Base-by-base conservation (phyloP, 1,140 invertebrate genomes). In the Drosophila azteca region DNA sequence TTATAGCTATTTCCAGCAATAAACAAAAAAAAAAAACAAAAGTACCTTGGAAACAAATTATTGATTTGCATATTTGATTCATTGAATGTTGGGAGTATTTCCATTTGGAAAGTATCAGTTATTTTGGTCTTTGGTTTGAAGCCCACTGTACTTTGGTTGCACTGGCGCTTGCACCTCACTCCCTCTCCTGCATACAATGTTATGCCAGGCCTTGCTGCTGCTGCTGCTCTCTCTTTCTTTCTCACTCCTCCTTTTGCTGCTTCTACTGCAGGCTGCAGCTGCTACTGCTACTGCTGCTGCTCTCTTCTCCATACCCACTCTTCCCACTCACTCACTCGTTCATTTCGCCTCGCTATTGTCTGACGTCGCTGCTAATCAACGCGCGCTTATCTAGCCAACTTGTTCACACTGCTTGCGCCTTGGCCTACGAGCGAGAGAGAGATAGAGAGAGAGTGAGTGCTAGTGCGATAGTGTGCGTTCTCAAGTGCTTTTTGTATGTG, bases 331-430 rank as follows among this genome's bases (percentile, higher is more conserved):
- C 26, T 22, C 50, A 53, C 69, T 79, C 70, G 67, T 77, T 81
- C 72, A 66, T 81, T 80, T 77, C 31, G 50, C 80, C 77, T 85
- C 67, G 77, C 77, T 81, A 85, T 84, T 84, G 81, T 84, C 70
- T 77, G 77, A 73, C 73, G 60, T 74, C 41, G 61, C 71, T 61
- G 79, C 81, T 84, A 84, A 84, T 84, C 81, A 84, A 77, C 73
- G 81, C 72, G 63, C 77, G 77, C 81, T 84, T 84, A 84, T 84
- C 81, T 84, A 81, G 77, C 64, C 77, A 80, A 63, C 82, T 70
- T 77, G 63, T 64, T 68, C 55, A 59, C 43, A 48, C 41, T 43
- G 41, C 9, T 48, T 39, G 35, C 26, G 41, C 31, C 17, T 53
- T 41, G 22, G 49, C 49, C 22, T n/a, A 11, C 49, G n/a, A 17